A percentile compares a stretch with the other conserved stretches of the same genome.
phyloP scores from a whole-genome alignment of 2,888 invertebrate species.

The Deilephila elpenor region DNA sequence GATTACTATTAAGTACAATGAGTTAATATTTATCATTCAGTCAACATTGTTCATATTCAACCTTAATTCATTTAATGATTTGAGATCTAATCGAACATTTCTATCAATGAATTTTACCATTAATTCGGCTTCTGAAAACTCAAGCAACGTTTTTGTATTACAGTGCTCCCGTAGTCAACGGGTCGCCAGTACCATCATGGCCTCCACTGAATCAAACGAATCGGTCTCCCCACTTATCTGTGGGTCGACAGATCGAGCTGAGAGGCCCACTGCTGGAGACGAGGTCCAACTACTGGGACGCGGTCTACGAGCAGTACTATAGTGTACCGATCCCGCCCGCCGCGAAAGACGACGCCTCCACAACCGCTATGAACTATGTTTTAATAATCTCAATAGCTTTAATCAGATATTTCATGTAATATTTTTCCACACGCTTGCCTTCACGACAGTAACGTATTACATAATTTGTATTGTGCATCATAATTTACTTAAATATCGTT shows the following conservation, averaged over 20 bases:
- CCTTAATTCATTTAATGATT: too few species aligned
- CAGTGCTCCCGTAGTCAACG: conserved; percentile 21
- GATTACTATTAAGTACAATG: too few species aligned
- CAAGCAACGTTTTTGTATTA: not conserved
- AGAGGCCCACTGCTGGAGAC: conserved; percentile 17
- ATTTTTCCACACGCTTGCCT: too few species aligned
- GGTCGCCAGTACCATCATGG: conserved; percentile 21
- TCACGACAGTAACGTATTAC: too few species aligned
- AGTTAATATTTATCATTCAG: too few species aligned
- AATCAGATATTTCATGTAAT: not conserved
- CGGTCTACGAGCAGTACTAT: conserved; percentile 26
- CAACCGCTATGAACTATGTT: not conserved
- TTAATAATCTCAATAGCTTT: not conserved
- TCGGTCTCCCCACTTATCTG: conserved; percentile 26
- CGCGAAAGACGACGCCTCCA: not conserved
- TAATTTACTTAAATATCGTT: too few species aligned
- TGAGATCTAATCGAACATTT: too few species aligned
- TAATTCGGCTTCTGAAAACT: not conserved
- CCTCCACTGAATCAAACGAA: conserved; percentile 8
- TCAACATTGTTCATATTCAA: too few species aligned
- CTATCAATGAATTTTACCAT: too few species aligned
- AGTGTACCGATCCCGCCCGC: conserved; percentile 12
- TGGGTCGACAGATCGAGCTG: conserved; percentile 12
- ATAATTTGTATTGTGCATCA: too few species aligned
- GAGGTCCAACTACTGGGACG: conserved; percentile 18